These are phyloP conservation scores for Petrolisthes manimaculis DNA, from an alignment of 2,888 invertebrate genomes.

Conservation along the genomic window DNA sequence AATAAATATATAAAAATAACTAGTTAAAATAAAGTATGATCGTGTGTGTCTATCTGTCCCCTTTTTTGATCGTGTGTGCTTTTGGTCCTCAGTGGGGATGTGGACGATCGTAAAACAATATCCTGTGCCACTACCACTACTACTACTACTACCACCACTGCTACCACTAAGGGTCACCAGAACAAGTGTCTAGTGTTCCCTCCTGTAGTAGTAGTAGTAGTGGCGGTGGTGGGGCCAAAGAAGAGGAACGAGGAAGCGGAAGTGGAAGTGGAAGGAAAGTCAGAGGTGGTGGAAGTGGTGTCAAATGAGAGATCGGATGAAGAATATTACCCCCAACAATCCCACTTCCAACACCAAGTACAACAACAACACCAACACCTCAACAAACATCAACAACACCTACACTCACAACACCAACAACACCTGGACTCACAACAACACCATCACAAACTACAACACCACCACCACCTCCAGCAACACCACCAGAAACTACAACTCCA, in stretches of 20 bases:
- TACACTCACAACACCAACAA: no score
- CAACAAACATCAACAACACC: no score
- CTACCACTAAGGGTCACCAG: not conserved
- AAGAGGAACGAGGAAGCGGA: not conserved
- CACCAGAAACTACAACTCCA: no score
- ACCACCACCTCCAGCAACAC: no score
- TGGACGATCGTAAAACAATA: not conserved
- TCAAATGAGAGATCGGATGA: no score
- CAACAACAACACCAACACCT: no score
- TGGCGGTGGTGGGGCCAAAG: not conserved
- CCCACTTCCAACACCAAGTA: no score
- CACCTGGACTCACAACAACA: no score
- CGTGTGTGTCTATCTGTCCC: not conserved
- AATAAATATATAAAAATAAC: conserved; percentile 8
- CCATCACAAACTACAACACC: no score
- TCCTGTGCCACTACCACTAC: not conserved
- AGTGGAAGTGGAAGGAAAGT: not conserved
- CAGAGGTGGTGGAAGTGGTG: not conserved
- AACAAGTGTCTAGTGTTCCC: not conserved
- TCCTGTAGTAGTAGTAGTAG: not conserved
- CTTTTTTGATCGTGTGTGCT: not conserved
- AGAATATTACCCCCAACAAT: no score
- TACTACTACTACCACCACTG: not conserved
- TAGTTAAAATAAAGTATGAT: not conserved
- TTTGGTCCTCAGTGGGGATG: not conserved